These are phyloP conservation scores for Yoshiicerus persimilis DNA, from an alignment of 1,140 invertebrate genomes.

Conservation along the genomic window DNA sequence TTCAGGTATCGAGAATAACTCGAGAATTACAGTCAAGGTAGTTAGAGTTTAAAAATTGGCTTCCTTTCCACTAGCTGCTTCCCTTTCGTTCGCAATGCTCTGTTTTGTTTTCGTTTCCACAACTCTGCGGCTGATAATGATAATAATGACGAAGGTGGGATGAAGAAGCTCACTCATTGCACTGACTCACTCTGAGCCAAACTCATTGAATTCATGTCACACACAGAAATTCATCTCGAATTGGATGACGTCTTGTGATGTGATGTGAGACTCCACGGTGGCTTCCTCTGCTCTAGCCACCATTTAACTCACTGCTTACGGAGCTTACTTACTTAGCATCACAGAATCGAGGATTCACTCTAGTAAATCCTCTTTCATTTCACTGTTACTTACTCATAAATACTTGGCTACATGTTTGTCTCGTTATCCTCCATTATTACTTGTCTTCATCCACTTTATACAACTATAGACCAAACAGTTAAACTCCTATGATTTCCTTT, in stretches of 20 bases:
- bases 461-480: not conserved
- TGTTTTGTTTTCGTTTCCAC: constrained; percentile 18
- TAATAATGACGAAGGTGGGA: constrained; percentile 9
- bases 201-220: constrained; percentile 1
- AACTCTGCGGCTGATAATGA: constrained; percentile 15
- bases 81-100: not conserved
- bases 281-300: not conserved
- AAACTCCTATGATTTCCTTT: not conserved
- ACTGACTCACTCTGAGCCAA: not conserved
- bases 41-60: not conserved
- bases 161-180: not conserved
- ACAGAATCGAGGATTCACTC: not conserved
- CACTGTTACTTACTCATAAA: not conserved
- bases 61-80: constrained; percentile 13
- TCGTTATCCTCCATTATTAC: not conserved
- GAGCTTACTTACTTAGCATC: not conserved
- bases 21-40: not conserved
- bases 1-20: not conserved
- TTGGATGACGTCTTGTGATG: not conserved
- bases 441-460: not conserved
- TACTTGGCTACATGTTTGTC: not conserved
- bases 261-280: not conserved
- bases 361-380: not conserved
- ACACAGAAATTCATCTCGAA: not conserved
- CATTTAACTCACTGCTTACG: not conserved